Evolutionary conservation across 2,797 vertebrate genomes (phyloP), one percentile per base, ranked within the genome.

Genomic region (Peromyscus nudipes): DNA sequence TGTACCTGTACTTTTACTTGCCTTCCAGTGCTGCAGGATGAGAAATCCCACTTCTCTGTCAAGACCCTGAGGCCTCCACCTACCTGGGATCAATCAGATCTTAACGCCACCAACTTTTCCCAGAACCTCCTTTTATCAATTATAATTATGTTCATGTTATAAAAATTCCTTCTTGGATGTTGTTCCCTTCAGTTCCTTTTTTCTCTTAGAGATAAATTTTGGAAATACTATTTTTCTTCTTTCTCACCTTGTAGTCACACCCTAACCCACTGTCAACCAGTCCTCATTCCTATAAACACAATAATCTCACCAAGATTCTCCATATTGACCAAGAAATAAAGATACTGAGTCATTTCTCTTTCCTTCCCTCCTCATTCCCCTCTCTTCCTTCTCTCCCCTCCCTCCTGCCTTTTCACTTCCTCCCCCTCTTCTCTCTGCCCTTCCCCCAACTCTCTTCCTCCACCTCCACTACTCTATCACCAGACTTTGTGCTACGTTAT

Each of bases 131-230:
- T 95, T 89, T 34, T 40, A 79, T 91, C 80, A 52, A 2, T 92
- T 91, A 76, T 67, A 83, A 95, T 83, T 94, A 83, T 95, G 52
- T n/a, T 40, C 83, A 91, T 19, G 17, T 80, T 91, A 46, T 86
- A 91, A 55, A 37, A 86, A 88, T 29, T 90, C 9, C 21, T 62
- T 96, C 10, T 84, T 84, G 16, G 37, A 49, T 91, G 40, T 92
- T 11, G 14, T 94, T 46, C 4, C 17, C 21, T 16, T 83, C 0
- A 21, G 79, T 55, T 84, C 6, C n/a, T 34, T 91, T 49, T 91
- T 40, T 6, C 89, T 73, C 19, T 90, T 82, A 71, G 80, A 86
- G 52, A 4, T 9, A 46, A 0, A 19, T 71, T 86, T 17, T 96
- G 82, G 12, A 6, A 73, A 73, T 10, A 95, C 55, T 80, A 80